Evolutionary conservation across 2,113 vertebrate genomes (phyloP), one percentile per base, ranked within the genome.

Genomic region (Egretta garzetta): DNA sequence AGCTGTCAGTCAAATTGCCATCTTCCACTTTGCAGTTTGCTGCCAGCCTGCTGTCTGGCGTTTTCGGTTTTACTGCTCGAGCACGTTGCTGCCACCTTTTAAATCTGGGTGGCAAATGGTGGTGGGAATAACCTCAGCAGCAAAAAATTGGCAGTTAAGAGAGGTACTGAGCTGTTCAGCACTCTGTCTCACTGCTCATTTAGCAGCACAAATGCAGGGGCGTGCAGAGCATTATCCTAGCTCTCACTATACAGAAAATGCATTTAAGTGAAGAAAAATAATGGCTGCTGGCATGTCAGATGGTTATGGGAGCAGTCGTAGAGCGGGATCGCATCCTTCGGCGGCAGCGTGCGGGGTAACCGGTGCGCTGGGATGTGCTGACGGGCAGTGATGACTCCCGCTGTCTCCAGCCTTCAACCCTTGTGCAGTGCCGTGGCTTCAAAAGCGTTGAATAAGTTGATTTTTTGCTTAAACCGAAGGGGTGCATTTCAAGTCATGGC

Each of bases 81-180:
- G 53, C 26, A 8, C 1, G 1, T 55, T n/a, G 33, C 80, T 77
- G 75, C 49, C 59, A 24, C 49, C 39, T 76, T 53, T 33, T 73
- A 80, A 24, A 12, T 73, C 21, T 16, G 23, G 12, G 37, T 19
- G 30, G 43, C 47, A 68, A 94, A 77, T 3, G 22, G 84, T 0
- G 0, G 53, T 32, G n/a, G 64, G 33, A 74, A 74, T 32, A 55
- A 43, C n/a, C 56, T 43, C 1, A 0, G 30, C 20, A 27, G 49
- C n/a, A 50, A 73, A 85, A 94, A 43, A 21, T 23, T 9, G 14
- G 12, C 28, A 1, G 23, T 20, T 41, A 22, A 21, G 82, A 72
- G 71, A 37, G 55, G 19, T 5, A 30, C 47, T 2, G 33, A 64
- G 50, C 39, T 32, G 26, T 22, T 53, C 50, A 70, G 58, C 43